Base-by-base conservation (phyloP, 2,113 vertebrate species). In the Gobiocypris rarus region DNA sequence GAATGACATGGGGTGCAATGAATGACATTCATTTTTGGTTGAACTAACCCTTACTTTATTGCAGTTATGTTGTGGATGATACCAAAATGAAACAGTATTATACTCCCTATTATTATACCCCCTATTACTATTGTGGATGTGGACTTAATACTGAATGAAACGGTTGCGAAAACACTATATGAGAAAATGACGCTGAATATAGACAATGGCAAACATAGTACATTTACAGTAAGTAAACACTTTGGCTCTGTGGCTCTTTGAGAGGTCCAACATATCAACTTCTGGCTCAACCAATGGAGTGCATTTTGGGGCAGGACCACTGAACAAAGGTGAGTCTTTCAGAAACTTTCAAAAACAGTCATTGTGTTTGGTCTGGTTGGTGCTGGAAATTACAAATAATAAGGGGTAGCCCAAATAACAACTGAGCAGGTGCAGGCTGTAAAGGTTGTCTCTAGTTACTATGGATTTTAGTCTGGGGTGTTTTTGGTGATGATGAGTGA, bases 391-490 rank as follows among this genome's bases (percentile, higher is more conserved):
- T 38, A 63, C 76, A 61, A 43, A 63, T 19, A 79, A 43, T 45
- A 63, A 26, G 38, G 15, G 56, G 26, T 11, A 58, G 34, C 7
- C 34, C 14, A 61, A 41, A 80, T 26, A 84, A 65, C 76, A 38
- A 19, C 41, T 58, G 54, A 81, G 69, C 82, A 86, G 34, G 54
- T 48, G 69, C 76, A 75, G 58, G 14, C 56, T 86, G 69, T 26
- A 48, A n/a, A 65, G 63, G 82, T 65, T 80, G 3, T 67, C 56
- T 22, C 56, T 74, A 24, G 83, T 52, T 75, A 77, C 56, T 67
- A 34, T 84, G 41, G 13, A 59, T 50, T 75, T 38, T 59, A 58
- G 48, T 67, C 82, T 75, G 70, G 17, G 59, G 22, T 26, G 24
- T 50, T 83, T 45, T n/a, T n/a, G n/a, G 67, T 48, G 63, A 38